Percentiles rank a stretch among this genome's conserved stretches.
These are phyloP conservation scores for Orius insidiosus DNA, from an alignment of 1,140 invertebrate genomes.

Conservation along the genomic window DNA sequence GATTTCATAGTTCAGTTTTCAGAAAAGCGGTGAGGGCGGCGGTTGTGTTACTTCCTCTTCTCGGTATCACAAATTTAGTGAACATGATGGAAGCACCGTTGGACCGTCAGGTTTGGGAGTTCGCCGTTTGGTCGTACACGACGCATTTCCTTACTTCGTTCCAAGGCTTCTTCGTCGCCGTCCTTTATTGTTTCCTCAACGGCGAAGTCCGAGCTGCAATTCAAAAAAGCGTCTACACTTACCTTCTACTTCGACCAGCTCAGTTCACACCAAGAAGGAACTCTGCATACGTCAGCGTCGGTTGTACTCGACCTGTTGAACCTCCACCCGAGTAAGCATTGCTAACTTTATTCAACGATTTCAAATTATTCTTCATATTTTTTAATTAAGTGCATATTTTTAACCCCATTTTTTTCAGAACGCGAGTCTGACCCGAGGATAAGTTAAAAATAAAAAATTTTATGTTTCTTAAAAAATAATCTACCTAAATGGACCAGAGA, in stretches of 20 bases:
- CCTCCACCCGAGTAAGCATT: slow-evolving; percentile 15
- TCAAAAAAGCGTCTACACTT: slow-evolving; percentile 36
- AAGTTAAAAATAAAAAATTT: no score
- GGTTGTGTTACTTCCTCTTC: slow-evolving; percentile 57
- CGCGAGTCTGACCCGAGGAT: no score
- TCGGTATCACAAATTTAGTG: slow-evolving; percentile 62
- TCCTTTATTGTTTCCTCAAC: slow-evolving; percentile 76
- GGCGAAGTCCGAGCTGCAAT: slow-evolving; percentile 50
- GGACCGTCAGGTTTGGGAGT: slow-evolving; percentile 40
- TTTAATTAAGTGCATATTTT: no score
- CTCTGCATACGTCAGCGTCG: slow-evolving; percentile 21
- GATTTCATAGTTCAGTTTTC: slow-evolving; percentile 20
- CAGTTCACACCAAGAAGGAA: slow-evolving; percentile 19
- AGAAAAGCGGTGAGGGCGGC: slow-evolving; percentile 67
- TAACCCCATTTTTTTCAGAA: no score
- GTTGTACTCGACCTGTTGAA: slow-evolving; percentile 7
- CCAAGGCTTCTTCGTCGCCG: slow-evolving; percentile 70
- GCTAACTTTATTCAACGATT: no score
- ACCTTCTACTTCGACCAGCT: slow-evolving; percentile 31
- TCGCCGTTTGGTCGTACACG: slow-evolving; percentile 62
- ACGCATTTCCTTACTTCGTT: slow-evolving; percentile 68
- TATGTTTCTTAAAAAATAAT: no score
- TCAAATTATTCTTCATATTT: no score
- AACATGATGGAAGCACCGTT: slow-evolving; percentile 50
- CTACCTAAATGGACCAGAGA: no score